Evolutionary conservation across 1,140 invertebrate genomes (phyloP), one percentile per base, ranked within the genome.

Genomic region (Plodia interpunctella): DNA sequence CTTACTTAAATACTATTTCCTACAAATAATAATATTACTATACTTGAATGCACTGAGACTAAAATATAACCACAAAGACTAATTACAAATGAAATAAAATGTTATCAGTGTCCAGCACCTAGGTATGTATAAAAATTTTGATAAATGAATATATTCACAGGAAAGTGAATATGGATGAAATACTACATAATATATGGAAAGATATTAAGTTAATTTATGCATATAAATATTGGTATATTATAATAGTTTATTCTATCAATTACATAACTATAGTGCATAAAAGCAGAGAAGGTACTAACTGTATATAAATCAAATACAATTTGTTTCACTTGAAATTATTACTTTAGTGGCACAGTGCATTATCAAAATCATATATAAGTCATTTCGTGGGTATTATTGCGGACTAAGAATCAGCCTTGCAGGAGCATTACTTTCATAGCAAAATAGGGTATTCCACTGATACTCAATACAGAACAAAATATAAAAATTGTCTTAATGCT

Each of bases 381-480:
- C 20, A 20, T 20, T 51, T 51, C 21, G 18, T 51, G 49, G 49
- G 11, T 4, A 9, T 44, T 44, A 44, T 44, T 44, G 38, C 38
- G 10, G 32, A 35, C 32, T 44, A 44, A 44, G 2, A 55, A 55
- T 55, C 53, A 55, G 53, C 15, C 55, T 44, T 44, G 55, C 20
- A 30, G 11, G 32, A 15, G 28, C 10, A 18, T 54, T 59, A 59
- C 35, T 58, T 19, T 19, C 25, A 28, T 30, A 60, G 10, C 61
- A 44, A 44, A n/a, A 44, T 44, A n/a, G n/a, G n/a, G n/a, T n/a
- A n/a, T n/a, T n/a, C n/a, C n/a, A n/a, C n/a, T n/a, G n/a, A n/a
- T n/a, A n/a, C n/a, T n/a, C n/a, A n/a, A n/a, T n/a, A n/a, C n/a
- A n/a, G n/a, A n/a, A n/a, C n/a, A n/a, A n/a, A n/a, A n/a, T n/a